Evolutionary conservation across 2,888 invertebrate species (phyloP).

Genomic region (Amphipyra tragopoginis): DNA sequence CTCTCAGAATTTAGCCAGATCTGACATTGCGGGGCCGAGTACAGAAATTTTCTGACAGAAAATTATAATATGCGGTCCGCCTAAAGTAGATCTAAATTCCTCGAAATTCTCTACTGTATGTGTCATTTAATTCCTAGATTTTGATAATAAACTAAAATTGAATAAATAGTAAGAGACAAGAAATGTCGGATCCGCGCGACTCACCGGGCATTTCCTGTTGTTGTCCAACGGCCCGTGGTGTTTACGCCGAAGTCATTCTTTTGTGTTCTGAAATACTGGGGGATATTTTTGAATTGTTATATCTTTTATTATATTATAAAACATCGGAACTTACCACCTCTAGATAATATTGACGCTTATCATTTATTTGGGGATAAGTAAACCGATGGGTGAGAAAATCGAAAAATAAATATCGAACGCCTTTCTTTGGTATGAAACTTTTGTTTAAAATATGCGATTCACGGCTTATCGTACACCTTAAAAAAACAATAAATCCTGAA

Average conservation of each 20-base stretch:
- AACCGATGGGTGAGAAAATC: no score
- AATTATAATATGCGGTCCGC: no score
- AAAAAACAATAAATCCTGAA: no score
- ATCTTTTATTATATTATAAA: conserved; percentile 4
- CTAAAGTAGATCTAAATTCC: no score
- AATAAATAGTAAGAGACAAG: conserved; percentile 35
- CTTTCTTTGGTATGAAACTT: no score
- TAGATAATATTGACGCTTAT: neutral
- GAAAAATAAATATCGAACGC: no score
- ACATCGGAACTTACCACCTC: neutral
- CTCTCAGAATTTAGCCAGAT: no score
- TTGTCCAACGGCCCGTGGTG: conserved; percentile 40
- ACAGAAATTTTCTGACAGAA: no score
- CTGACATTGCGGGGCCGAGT: no score
- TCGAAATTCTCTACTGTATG: conserved; percentile 1
- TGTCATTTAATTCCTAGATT: conserved; percentile 36
- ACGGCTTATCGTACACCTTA: no score
- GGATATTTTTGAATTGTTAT: conserved; percentile 19
- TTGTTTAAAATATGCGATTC: no score
- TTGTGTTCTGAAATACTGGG: conserved; percentile 38
- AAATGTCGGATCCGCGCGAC: conserved; percentile 51
- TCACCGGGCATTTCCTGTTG: conserved; percentile 63
- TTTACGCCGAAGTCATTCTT: conserved; percentile 59
- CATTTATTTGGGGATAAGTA: no score
- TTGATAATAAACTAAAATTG: conserved; percentile 25